Evolutionary conservation across 2,797 vertebrate species (phyloP), one percentile per base, ranked within the genome.

Genomic region (Hyperoplus immaculatus): DNA sequence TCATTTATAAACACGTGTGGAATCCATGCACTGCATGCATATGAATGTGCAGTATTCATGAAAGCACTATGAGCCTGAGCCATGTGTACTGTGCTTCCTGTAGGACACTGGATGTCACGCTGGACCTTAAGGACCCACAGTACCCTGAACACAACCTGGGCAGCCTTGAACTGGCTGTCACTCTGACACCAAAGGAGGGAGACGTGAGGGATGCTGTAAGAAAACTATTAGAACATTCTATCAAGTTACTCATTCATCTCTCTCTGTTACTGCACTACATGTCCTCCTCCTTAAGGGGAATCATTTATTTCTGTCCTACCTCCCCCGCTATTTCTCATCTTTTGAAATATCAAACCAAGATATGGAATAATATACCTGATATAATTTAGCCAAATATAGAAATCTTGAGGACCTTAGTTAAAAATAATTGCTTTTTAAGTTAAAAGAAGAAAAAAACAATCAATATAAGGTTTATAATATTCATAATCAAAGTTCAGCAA

Each of bases 141-240:
- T 97, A 97, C 75, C 97, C 97, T 42, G 96, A 97, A 68, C 92
- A 98, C 87, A 93, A 97, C 76, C 92, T 99, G 81, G 98, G 98
- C 72, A 95, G 83, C 70, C 94, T 99, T 87, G 93, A 97, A 4
- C 86, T 99, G 2, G 91, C 93, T 0, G 93, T 99, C 64, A 89
- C 94, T 12, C 87, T 99, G 83, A 91, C 94, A 45, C 96, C 96
- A 36, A 97, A 96, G 90, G 96, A 98, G 75, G 95, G 93, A 78
- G 96, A 97, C 69, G 66, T 95, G 61, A 94, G 76, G 83, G 97
- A 98, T 86, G 88, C 80, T 90, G 98, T 99, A 96, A 98, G 93
- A 82, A 86, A 87, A 58, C 58, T 60, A 62, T 55, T 42, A 29
- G 11, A 67, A 45, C 8, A 61, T 66, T 65, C 11, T 54, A 5